Percentiles rank a stretch among this genome's conserved stretches.
phyloP scores from a whole-genome alignment of 2,888 invertebrate genomes.

The Drosophila rellima region DNA sequence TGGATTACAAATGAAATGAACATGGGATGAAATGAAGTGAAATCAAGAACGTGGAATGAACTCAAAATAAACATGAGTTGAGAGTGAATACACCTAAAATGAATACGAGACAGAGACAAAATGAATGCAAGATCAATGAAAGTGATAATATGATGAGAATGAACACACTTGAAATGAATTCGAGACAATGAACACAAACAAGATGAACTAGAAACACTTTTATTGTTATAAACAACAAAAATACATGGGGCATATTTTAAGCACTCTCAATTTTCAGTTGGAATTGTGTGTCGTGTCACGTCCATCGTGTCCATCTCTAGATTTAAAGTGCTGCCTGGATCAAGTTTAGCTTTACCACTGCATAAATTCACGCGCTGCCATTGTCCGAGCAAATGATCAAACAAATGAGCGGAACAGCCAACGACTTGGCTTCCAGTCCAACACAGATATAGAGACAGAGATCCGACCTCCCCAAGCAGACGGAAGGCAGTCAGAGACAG shows the following conservation, averaged over 20 bases:
- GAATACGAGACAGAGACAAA: background rate
- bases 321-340: conserved; percentile 5
- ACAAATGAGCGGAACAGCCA: conserved; percentile 75
- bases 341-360: conserved; percentile 66
- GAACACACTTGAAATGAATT: background rate
- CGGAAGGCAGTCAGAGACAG: background rate
- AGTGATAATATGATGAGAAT: background rate
- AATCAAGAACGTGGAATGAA: background rate
- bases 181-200: background rate
- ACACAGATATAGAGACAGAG: background rate
- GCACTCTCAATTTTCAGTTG: background rate
- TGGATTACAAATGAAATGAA: no score
- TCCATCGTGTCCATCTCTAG: conserved; percentile 20
- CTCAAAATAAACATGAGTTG: background rate
- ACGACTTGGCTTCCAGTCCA: conserved; percentile 34
- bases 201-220: background rate
- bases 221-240: no score
- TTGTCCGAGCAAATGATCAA: conserved; percentile 81
- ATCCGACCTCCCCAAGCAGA: background rate
- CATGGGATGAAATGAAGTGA: no score
- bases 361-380: conserved; percentile 84
- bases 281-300: background rate
- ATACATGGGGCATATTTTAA: no score
- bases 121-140: background rate
- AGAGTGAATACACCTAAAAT: background rate